Conservation (phyloP, 2,113 vertebrate species). For the Platichthys flesus region DNA sequence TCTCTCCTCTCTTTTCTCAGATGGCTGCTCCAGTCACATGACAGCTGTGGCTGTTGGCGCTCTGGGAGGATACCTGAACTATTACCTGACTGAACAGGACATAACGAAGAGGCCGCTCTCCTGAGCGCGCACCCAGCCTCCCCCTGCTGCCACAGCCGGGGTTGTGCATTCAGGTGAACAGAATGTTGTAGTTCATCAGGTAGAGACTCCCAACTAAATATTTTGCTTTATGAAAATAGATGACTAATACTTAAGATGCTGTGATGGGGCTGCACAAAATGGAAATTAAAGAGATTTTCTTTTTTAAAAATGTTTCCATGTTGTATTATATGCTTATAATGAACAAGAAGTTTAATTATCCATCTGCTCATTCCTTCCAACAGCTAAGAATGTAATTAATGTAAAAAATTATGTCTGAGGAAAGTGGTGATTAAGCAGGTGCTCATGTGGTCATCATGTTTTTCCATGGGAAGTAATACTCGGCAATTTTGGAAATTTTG, state of each 20-base stretch:
- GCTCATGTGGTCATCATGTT: too few species aligned
- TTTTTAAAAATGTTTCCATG: too few species aligned
- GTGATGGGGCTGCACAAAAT: too few species aligned
- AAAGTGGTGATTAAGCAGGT: too few species aligned
- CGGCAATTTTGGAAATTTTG: too few species aligned
- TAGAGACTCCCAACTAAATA: slow-evolving; percentile 18
- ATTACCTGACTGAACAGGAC: slow-evolving; percentile 84
- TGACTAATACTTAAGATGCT: not conserved
- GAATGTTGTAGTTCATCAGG: slow-evolving; percentile 10
- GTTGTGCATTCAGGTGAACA: too few species aligned
- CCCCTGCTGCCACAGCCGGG: not conserved
- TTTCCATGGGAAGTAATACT: too few species aligned
- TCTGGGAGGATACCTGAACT: slow-evolving; percentile 84
- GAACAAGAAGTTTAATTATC: too few species aligned
- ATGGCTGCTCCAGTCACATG: slow-evolving; percentile 85
- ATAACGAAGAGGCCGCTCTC: slow-evolving; percentile 84
- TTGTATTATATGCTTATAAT: too few species aligned
- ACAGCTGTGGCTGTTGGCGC: slow-evolving; percentile 82
- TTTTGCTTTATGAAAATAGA: slow-evolving; percentile 15
- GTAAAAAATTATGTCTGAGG: too few species aligned
- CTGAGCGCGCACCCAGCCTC: slow-evolving; percentile 46
- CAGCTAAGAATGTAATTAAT: not conserved
- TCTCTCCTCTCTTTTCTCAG: slow-evolving; percentile 39
- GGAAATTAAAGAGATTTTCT: too few species aligned
- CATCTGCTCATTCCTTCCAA: too few species aligned